phyloP scores from a whole-genome alignment of 2,113 vertebrate species.

The Heteronetta atricapilla region DNA sequence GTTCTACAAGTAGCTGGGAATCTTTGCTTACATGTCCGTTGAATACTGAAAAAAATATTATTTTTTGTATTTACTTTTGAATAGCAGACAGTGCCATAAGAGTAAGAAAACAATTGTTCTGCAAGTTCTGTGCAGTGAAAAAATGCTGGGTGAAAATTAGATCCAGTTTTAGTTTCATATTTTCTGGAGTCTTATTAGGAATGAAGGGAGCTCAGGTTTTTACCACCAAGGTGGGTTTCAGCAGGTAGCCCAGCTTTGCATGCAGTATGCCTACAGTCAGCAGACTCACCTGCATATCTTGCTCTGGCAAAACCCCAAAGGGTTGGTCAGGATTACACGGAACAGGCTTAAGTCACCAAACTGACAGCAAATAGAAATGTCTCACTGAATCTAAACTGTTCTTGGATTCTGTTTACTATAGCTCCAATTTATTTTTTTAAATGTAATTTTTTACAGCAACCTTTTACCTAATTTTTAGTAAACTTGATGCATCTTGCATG shows the following conservation, averaged over 20 bases:
- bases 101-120: background rate
- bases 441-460: background rate
- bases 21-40: background rate
- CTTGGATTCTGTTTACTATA: background rate
- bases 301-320: background rate
- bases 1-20: background rate
- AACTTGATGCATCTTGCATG: background rate
- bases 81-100: fast-evolving
- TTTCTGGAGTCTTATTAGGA: background rate
- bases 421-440: background rate
- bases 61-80: background rate
- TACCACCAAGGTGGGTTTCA: background rate
- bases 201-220: background rate
- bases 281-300: fast-evolving
- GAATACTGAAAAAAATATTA: background rate
- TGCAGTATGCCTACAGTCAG: fast-evolving
- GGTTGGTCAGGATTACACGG: background rate
- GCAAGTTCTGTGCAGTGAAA: background rate
- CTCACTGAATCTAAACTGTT: background rate
- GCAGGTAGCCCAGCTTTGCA: background rate
- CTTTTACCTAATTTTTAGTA: background rate
- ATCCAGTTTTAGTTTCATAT: background rate
- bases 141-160: background rate
- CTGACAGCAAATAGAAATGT: slow-evolving; percentile 4
- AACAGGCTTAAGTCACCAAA: slow-evolving; percentile 7